Base-by-base conservation (phyloP, 2,888 invertebrate genomes). In the Euplexia lucipara region DNA sequence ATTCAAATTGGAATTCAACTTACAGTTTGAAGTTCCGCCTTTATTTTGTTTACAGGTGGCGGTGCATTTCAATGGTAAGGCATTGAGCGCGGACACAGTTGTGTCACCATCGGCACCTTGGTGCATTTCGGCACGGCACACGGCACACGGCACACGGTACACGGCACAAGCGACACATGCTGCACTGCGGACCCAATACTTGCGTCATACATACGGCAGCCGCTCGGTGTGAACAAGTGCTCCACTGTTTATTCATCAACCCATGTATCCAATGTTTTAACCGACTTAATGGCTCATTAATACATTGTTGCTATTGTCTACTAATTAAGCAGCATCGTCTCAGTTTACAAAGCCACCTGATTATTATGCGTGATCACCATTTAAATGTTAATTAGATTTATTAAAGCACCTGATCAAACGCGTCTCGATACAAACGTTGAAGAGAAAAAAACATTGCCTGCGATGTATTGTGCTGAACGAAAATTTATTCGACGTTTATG, bases 371-470 rank as follows among this genome's bases (percentile, higher is more conserved):
- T 94, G 94, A 88, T 93, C 91, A 94, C 90, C 93, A 94, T 95
- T 94, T 94, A 92, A 92, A 95, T 95, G 95, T 89, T 95, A 95
- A 95, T 94, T 94, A 93, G 88, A 92, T 93, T 92, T 92, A 91
- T 89, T 86, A 82, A 75, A 82, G 83, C 95, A 95, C 91, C 93
- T 95, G 95, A 91, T 88, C 89, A 93, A 91, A 94, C 88, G 65
- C 69, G 68, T 75, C 74, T 76, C 74, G 78, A 75, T 86, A 82
- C 79, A 83, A 83, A 83, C 74, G 84, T 81, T 84, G 75, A 81
- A 69, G 81, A 81, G 84, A 81, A 86, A 87, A 86, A 87, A 80
- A 87, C 75, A 84, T 77, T 80, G 81, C 65, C 75, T 57, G 67
- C 57, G 67, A 77, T 80, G 70, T 80, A 71, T 80, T 76, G 63